Conservation (phyloP, 2,113 vertebrate species). For the Excalfactoria chinensis region DNA sequence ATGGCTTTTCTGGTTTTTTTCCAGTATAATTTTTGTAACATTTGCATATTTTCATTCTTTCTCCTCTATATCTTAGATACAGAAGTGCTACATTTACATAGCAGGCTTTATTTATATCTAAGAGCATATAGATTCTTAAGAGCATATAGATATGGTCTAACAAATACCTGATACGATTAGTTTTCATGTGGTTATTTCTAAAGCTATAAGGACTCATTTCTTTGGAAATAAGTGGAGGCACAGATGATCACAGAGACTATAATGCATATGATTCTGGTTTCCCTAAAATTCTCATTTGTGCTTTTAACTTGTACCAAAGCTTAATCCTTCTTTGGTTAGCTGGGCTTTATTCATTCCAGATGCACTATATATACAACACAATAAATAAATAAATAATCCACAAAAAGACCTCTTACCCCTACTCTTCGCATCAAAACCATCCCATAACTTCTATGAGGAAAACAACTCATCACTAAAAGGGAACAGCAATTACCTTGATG, state of each 20-base stretch:
- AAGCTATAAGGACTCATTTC: neutral
- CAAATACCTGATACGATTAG: neutral
- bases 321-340: neutral
- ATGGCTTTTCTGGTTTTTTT: neutral
- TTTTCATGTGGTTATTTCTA: neutral
- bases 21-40: neutral
- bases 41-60: neutral
- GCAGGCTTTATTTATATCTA: too few relatives aligned
- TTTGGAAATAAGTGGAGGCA: neutral
- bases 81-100: too few relatives aligned
- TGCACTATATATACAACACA: neutral
- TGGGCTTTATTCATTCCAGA: neutral
- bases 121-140: too few relatives aligned
- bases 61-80: neutral
- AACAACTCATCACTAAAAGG: neutral
- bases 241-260: neutral
- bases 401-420: neutral
- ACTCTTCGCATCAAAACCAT: neutral
- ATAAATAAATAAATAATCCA: neutral
- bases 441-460: fast-evolving
- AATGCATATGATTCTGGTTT: neutral
- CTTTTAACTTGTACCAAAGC: neutral
- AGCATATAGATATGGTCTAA: neutral
- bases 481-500: constrained; percentile 71
- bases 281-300: neutral